Conservation (phyloP, 2,113 vertebrate genomes). For the Chauna torquata region DNA sequence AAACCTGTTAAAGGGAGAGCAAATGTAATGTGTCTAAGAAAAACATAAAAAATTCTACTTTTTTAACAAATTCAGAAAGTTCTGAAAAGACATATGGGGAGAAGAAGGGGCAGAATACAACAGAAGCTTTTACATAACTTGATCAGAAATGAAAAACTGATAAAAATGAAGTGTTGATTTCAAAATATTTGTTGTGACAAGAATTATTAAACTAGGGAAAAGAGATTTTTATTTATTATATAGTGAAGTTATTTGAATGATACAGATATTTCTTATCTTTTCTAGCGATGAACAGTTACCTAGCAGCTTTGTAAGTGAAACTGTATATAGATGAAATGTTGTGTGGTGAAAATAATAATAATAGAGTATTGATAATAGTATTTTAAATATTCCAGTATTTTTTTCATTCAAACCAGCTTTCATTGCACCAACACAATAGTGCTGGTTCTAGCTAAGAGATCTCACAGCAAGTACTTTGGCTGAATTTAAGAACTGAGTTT, state of each 20-base stretch:
- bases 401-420: background rate
- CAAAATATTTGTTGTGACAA: background rate
- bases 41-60: background rate
- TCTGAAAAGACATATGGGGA: background rate
- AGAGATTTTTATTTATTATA: background rate
- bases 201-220: background rate
- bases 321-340: background rate
- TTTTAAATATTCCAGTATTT: background rate
- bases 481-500: background rate
- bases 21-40: background rate
- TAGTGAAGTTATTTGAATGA: background rate
- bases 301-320: background rate
- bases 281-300: background rate
- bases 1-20: background rate
- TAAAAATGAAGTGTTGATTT: background rate
- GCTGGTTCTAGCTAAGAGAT: background rate
- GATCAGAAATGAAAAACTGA: background rate
- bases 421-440: background rate
- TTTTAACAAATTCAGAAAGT: background rate
- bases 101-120: background rate
- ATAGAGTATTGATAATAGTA: background rate
- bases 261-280: background rate
- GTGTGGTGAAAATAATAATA: background rate
- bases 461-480: background rate
- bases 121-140: background rate